Conservation (phyloP, 2,888 invertebrate species). For the Abrostola tripartita region DNA sequence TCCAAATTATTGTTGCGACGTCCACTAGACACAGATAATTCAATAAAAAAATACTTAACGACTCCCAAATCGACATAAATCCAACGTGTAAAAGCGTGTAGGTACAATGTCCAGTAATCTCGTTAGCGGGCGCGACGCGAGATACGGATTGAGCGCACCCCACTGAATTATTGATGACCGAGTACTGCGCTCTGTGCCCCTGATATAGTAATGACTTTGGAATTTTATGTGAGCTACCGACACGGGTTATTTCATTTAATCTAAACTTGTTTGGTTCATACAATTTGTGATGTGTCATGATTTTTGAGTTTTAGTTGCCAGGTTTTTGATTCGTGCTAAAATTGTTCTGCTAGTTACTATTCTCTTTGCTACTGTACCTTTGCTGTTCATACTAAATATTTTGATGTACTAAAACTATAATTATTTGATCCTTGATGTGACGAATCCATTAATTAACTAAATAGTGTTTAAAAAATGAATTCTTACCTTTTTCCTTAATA, state of each 20-base stretch:
- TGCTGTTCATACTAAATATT: too few relatives aligned
- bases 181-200: constrained; percentile 35
- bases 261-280: constrained; percentile 19
- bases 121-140: constrained; percentile 58
- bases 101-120: constrained; percentile 63
- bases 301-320: too few relatives aligned
- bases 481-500: too few relatives aligned
- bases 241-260: constrained; percentile 38
- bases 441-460: too few relatives aligned
- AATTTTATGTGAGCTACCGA: constrained; percentile 37
- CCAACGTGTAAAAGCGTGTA: constrained; percentile 36
- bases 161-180: constrained; percentile 59
- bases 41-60: constrained; percentile 11
- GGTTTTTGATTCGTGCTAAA: too few relatives aligned
- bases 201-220: constrained; percentile 51
- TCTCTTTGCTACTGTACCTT: too few relatives aligned
- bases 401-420: too few relatives aligned
- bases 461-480: too few relatives aligned
- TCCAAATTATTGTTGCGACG: not conserved
- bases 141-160: constrained; percentile 54
- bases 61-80: constrained; percentile 29
- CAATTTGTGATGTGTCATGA: not conserved
- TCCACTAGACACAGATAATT: not conserved
- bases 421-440: too few relatives aligned
- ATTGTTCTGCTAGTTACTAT: too few relatives aligned